Conservation (phyloP, 2,888 invertebrate species). For the Apodemia zela region DNA sequence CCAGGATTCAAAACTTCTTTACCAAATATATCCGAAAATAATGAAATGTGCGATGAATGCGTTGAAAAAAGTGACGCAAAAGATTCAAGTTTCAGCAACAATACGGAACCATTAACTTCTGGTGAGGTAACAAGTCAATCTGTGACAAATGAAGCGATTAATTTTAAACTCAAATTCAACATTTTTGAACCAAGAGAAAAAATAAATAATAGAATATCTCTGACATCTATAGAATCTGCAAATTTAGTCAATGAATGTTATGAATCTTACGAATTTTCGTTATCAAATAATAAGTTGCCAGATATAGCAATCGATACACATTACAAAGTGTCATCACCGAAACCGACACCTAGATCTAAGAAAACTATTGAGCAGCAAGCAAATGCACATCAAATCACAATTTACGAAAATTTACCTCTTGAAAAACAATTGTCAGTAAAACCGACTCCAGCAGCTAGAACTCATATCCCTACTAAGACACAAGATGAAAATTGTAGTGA, state of each 20-base stretch:
- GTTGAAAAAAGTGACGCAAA: constrained; percentile 54
- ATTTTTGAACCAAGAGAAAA: constrained; percentile 60
- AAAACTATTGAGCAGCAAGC: constrained; percentile 28
- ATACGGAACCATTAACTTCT: constrained; percentile 38
- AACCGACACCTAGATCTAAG: constrained; percentile 57
- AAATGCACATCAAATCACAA: constrained; percentile 40
- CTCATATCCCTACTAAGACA: constrained; percentile 52
- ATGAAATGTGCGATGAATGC: constrained; percentile 59
- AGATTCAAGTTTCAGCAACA: constrained; percentile 44
- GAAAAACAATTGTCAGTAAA: constrained; percentile 38
- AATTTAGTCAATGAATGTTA: constrained; percentile 67
- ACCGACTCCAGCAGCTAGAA: constrained; percentile 64
- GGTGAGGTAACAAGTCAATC: constrained; percentile 16
- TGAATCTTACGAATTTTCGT: constrained; percentile 59
- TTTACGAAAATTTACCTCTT: constrained; percentile 60
- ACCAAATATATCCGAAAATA: constrained; percentile 73
- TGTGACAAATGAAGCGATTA: constrained; percentile 48
- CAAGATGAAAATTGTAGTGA: constrained; percentile 21
- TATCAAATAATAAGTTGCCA: constrained; percentile 23
- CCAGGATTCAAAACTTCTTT: constrained; percentile 72
- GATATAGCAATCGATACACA: constrained; percentile 31
- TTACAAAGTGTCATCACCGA: constrained; percentile 40
- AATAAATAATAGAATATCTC: constrained; percentile 40
- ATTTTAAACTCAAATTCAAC: constrained; percentile 46
- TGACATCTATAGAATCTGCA: constrained; percentile 51